Evolutionary conservation across 1,140 invertebrate genomes (phyloP), one percentile per base, ranked within the genome.

Genomic region (Drosophila pseudoobscura): DNA sequence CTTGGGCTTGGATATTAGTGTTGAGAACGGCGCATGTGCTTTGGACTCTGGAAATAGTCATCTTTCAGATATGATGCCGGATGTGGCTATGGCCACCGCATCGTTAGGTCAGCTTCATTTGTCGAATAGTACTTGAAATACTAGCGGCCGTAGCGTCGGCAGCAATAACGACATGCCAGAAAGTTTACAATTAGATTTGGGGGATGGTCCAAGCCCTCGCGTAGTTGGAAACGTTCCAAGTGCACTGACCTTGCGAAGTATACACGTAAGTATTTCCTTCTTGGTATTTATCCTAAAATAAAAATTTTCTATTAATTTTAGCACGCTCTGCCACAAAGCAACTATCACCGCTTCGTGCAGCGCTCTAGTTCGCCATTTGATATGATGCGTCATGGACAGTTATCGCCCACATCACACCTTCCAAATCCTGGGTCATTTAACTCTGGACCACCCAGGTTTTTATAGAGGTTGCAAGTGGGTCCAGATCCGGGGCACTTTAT

Each of bases 71-170:
- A 94, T 96, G 77, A 96, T 97, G 95, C 96, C 96, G 2, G 96
- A 97, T 91, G 96, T 97, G 50, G 96, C 96, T n/a, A 96, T 97
- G 95, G 96, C 96, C 35, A 96, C 96, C 0, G 94, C 95, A 2
- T 95, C 95, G 0, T 92, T 96, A 44, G 94, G 94, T 11, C 94
- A 95, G 65, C 92, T 96, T 52, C 94, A 95, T 77, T 68, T 92
- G 22, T 71, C 68, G 51, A 63, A 63, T 31, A 72, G 56, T n/a
- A 52, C 52, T 7, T 29, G 44, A 24, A 82, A 53, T 63, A 47
- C 46, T 20, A 63, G 22, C 20, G 59, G n/a, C n/a, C 59, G 74
- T 9, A 47, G 61, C 15, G 56, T 66, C n/a, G 63, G 59, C 57
- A 83, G 57, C 22, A 69, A 61, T 13, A 75, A 66, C 39, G 91